Evolutionary conservation across 92 coral and sea anemone genomes (phyloP).

Genomic region (Phymanthus crucifer): DNA sequence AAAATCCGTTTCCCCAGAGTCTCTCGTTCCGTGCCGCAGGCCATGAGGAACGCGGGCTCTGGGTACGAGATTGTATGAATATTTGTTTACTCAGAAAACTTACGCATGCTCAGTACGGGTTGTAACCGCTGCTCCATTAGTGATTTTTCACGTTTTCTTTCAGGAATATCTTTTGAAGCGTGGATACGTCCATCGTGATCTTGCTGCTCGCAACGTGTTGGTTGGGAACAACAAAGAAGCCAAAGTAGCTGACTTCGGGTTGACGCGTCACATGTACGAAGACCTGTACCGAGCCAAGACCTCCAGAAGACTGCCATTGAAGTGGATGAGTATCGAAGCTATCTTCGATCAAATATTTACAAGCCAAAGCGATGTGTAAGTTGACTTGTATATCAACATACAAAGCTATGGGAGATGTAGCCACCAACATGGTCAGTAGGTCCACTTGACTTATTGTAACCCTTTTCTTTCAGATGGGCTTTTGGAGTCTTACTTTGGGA

Average conservation of each 20-base stretch:
- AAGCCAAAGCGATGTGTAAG: slow-evolving; percentile 77
- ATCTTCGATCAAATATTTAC: slow-evolving; percentile 81
- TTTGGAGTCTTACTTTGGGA: slow-evolving; percentile 80
- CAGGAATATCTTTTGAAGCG: slow-evolving; percentile 70
- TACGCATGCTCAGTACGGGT: no score
- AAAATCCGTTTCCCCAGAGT: no score
- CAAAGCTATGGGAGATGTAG: no score
- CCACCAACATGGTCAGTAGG: no score
- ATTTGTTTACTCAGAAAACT: no score
- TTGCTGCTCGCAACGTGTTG: slow-evolving; percentile 80
- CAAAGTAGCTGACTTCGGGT: slow-evolving; percentile 80
- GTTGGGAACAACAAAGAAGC: slow-evolving; percentile 81
- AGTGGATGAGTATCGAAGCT: slow-evolving; percentile 94
- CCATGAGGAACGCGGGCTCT: no score
- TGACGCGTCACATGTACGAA: slow-evolving; percentile 80
- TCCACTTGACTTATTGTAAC: not conserved
- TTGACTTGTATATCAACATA: not conserved
- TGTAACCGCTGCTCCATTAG: not conserved
- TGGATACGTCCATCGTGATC: slow-evolving; percentile 80
- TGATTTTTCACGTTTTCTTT: not conserved
- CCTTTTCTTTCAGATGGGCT: slow-evolving; percentile 57
- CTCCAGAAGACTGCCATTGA: slow-evolving; percentile 68
- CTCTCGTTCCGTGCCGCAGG: no score
- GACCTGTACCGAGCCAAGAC: slow-evolving; percentile 65
- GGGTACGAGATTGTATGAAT: no score